Percentiles rank a stretch among this genome's conserved stretches.
phyloP scores from a whole-genome alignment of 2,113 vertebrate genomes.

The Myotis davidii region DNA sequence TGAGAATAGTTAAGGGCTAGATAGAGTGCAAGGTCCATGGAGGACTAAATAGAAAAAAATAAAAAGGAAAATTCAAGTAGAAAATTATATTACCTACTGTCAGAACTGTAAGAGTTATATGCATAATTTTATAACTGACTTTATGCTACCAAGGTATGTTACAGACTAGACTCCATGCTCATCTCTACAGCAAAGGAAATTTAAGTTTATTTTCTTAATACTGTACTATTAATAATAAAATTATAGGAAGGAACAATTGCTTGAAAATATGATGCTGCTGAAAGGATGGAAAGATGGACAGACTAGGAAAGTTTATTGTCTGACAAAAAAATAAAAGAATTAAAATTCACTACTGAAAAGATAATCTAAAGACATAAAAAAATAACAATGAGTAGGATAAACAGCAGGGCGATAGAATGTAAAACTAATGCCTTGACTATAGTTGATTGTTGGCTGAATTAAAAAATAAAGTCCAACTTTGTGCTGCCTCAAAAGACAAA shows the following conservation, averaged over 20 bases:
- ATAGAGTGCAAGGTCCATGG: background rate
- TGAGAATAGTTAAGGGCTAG: background rate
- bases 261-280: constrained; percentile 22
- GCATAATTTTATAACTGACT: background rate
- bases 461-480: background rate
- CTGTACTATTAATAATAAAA: background rate
- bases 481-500: background rate
- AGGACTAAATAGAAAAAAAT: background rate
- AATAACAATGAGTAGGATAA: background rate
- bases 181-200: background rate
- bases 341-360: background rate
- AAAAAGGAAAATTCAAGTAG: background rate
- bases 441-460: background rate
- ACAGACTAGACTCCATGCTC: constrained; percentile 1
- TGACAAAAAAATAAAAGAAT: background rate
- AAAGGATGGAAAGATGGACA: background rate
- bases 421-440: background rate
- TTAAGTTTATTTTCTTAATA: background rate
- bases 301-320: background rate
- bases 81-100: background rate
- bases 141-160: background rate
- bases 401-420: background rate
- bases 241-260: background rate
- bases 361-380: constrained; percentile 10
- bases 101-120: background rate